phyloP scores from a whole-genome alignment of 2,113 vertebrate species.

The Cyprichromis sp. region DNA sequence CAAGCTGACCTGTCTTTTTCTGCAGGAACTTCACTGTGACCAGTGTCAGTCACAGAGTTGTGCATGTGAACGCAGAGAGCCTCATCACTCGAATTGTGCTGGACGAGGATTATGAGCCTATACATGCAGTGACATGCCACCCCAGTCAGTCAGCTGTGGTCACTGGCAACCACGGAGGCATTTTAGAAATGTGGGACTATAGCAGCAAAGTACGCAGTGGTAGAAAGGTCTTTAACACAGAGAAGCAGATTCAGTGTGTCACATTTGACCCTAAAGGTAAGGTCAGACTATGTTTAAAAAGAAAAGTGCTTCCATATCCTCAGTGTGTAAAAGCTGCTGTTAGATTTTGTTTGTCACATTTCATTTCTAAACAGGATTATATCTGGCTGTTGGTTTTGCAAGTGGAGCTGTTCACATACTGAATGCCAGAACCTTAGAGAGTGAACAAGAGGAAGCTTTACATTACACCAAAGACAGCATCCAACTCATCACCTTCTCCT shows the following conservation, averaged over 20 bases:
- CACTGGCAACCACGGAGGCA: conserved; percentile 75
- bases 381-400: conserved; percentile 81
- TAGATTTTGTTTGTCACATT: not conserved
- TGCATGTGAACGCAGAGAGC: conserved; percentile 70
- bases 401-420: conserved; percentile 81
- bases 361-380: conserved; percentile 65
- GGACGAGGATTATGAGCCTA: conserved; percentile 65
- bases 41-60: conserved; percentile 72
- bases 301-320: not conserved
- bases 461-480: conserved; percentile 69
- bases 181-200: conserved; percentile 85
- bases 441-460: conserved; percentile 67
- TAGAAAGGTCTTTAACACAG: conserved; percentile 72
- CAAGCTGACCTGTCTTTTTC: not conserved
- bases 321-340: not conserved
- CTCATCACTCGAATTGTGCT: conserved; percentile 63
- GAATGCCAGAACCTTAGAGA: conserved; percentile 74
- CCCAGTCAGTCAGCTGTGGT: conserved; percentile 72
- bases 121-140: conserved; percentile 81
- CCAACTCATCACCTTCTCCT: conserved; percentile 82
- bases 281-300: not conserved
- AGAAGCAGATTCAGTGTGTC: conserved; percentile 74
- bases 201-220: conserved; percentile 54
- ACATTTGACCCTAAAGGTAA: conserved; percentile 83
- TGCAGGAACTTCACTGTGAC: conserved; percentile 85